phyloP scores from a whole-genome alignment of 2,888 invertebrate species.

The Drosophila parthenogenetica region DNA sequence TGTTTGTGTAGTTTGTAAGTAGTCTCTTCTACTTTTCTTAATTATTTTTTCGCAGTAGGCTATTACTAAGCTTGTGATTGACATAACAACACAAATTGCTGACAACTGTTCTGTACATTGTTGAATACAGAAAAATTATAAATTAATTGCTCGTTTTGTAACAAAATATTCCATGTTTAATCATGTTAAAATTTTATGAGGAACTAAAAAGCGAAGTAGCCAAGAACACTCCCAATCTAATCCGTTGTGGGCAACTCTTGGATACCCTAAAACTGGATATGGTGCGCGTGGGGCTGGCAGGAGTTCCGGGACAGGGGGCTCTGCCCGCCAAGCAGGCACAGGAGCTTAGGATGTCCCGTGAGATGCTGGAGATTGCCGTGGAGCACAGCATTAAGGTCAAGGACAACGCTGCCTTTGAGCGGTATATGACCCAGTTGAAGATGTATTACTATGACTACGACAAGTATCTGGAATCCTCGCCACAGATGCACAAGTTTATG shows the following conservation, averaged over 20 bases:
- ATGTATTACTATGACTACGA: conserved; percentile 68
- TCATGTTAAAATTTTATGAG: conserved; percentile 49
- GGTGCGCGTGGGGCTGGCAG: conserved; percentile 38
- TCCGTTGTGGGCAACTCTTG: conserved; percentile 48
- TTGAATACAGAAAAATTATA: neutral
- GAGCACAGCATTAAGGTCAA: conserved; percentile 66
- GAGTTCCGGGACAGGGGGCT: neutral
- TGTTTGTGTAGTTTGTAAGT: too few relatives aligned
- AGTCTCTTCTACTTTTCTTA: neutral
- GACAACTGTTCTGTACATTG: neutral
- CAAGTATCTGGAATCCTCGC: conserved; percentile 52
- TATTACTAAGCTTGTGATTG: neutral
- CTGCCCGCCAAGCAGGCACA: conserved; percentile 26
- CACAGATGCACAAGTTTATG: conserved; percentile 70
- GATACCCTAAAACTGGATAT: conserved; percentile 65
- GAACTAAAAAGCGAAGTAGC: conserved; percentile 67
- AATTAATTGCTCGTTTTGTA: conserved; percentile 7
- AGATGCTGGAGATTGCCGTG: conserved; percentile 68
- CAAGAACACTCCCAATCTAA: conserved; percentile 56
- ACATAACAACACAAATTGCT: neutral
- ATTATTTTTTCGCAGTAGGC: neutral
- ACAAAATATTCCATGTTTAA: neutral
- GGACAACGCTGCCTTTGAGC: conserved; percentile 68
- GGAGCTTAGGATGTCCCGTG: conserved; percentile 53
- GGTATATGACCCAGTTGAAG: conserved; percentile 70